These are phyloP conservation scores for Druon quercuslanigerum DNA, from an alignment of 1,140 invertebrate species.

Conservation along the genomic window DNA sequence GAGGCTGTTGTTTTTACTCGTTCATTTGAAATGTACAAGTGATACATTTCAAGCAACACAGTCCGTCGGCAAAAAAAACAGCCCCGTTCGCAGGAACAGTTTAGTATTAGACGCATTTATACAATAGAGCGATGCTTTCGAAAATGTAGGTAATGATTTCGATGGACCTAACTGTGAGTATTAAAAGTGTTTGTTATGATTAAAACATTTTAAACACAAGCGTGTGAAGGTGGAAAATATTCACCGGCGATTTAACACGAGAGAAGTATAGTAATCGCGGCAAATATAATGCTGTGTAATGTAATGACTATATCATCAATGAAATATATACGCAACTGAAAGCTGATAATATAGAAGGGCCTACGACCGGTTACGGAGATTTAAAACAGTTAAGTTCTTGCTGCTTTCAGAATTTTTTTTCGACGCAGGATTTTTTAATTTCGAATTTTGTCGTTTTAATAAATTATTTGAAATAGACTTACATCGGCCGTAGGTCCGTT, in stretches of 20 bases:
- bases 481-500: slow-evolving; percentile 38
- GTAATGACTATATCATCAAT: slow-evolving; percentile 59
- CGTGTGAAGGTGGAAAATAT: not conserved
- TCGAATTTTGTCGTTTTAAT: not conserved
- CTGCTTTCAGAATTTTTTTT: not conserved
- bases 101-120: slow-evolving; percentile 69
- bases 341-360: slow-evolving; percentile 30
- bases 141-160: slow-evolving; percentile 63
- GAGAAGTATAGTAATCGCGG: slow-evolving; percentile 41
- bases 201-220: slow-evolving; percentile 11
- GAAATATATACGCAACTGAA: slow-evolving; percentile 50
- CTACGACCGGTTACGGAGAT: not conserved
- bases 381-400: not conserved
- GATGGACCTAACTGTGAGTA: slow-evolving; percentile 61
- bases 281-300: slow-evolving; percentile 60
- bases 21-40: not conserved
- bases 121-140: slow-evolving; percentile 46
- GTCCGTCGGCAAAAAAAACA: slow-evolving; percentile 16
- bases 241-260: slow-evolving; percentile 5
- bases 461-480: not conserved
- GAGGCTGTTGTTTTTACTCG: not conserved
- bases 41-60: not conserved
- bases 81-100: slow-evolving; percentile 48
- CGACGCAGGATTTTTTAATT: not conserved
- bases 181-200: slow-evolving; percentile 54